Percentiles rank a stretch among this genome's conserved stretches.
phyloP scores from a whole-genome alignment of 2,888 invertebrate species.

The Rugalucina vietnamica region DNA sequence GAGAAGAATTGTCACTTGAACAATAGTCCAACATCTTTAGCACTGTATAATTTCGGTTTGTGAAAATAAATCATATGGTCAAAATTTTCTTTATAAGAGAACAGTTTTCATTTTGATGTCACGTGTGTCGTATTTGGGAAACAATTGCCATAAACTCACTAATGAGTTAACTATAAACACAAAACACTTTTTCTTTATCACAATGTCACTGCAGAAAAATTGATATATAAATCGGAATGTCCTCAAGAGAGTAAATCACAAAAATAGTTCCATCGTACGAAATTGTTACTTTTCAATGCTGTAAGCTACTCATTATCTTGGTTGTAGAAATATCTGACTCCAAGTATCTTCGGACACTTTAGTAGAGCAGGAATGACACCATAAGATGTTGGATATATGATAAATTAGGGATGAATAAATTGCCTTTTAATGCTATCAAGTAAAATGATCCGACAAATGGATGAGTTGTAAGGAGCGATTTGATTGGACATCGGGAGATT shows the following conservation, averaged over 20 bases:
- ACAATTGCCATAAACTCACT: no score
- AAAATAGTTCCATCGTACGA: not conserved
- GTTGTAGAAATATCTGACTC: not conserved
- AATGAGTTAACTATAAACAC: no score
- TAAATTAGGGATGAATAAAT: constrained; percentile 64
- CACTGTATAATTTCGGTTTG: not conserved
- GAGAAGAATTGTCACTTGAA: constrained; percentile 70
- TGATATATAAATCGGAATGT: no score
- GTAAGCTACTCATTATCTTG: not conserved
- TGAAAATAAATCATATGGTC: no score
- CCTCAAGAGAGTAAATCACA: no score
- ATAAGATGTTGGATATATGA: constrained; percentile 53
- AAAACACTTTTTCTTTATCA: no score
- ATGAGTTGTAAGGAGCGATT: constrained; percentile 47
- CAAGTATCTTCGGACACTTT: constrained; percentile 55
- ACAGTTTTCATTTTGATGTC: no score
- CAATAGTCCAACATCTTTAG: constrained; percentile 78
- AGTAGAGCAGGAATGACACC: constrained; percentile 57
- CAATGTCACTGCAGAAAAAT: no score
- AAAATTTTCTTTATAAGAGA: no score
- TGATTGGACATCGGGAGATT: constrained; percentile 62
- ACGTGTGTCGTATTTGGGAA: no score
- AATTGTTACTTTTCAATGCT: not conserved
- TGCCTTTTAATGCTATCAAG: constrained; percentile 60
- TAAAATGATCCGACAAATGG: constrained; percentile 64